These are phyloP conservation scores for Hirundichthys speculiger DNA, from an alignment of 2,113 vertebrate genomes.

Conservation along the genomic window DNA sequence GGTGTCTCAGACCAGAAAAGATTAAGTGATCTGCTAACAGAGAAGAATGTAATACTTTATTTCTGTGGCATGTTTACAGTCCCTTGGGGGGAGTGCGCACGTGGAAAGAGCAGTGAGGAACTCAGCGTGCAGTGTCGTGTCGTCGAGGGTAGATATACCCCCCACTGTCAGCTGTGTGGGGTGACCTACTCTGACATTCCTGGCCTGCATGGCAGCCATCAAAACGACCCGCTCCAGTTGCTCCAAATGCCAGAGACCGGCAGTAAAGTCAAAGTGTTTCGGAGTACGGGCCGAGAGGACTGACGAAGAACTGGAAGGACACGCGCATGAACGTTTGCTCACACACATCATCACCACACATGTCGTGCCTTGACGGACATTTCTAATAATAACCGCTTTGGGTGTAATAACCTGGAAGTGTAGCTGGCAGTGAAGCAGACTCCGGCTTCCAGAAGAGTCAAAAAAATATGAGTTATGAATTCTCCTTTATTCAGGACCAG, in stretches of 20 bases:
- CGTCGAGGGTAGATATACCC: constrained; percentile 30
- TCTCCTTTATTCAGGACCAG: no score
- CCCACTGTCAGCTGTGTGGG: constrained; percentile 69
- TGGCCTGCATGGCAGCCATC: constrained; percentile 56
- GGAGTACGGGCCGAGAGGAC: constrained; percentile 46
- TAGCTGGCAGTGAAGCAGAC: constrained; percentile 41
- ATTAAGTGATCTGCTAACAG: constrained; percentile 49
- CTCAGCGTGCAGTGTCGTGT: constrained; percentile 28
- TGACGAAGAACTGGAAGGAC: constrained; percentile 18
- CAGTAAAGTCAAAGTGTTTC: constrained; percentile 59
- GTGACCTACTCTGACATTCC: constrained; percentile 73
- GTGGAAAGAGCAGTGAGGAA: constrained; percentile 30
- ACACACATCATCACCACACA: constrained; percentile 11
- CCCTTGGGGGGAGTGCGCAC: neutral
- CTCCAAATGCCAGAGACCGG: constrained; percentile 59
- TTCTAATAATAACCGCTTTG: constrained; percentile 36
- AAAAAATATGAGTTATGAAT: neutral
- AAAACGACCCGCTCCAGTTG: constrained; percentile 61
- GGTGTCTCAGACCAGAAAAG: constrained; percentile 37
- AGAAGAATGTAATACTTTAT: constrained; percentile 49
- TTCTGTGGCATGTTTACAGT: constrained; percentile 26
- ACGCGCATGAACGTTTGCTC: neutral
- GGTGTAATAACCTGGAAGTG: constrained; percentile 19
- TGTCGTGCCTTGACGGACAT: neutral
- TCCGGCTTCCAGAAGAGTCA: constrained; percentile 33